Evolutionary conservation across 2,797 vertebrate genomes (phyloP).

Genomic region (Sebastiscus tertius): DNA sequence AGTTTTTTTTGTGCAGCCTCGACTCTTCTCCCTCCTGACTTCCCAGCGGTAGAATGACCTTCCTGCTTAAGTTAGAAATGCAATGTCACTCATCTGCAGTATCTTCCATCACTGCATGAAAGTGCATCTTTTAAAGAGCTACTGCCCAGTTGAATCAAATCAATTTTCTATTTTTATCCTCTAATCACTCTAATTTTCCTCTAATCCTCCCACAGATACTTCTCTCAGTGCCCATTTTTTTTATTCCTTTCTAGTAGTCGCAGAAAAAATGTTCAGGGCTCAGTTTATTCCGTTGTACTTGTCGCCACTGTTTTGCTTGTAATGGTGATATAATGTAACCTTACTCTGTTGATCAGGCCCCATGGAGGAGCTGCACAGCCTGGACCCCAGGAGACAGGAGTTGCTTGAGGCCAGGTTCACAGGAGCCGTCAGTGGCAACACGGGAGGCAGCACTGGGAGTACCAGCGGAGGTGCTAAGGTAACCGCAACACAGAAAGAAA

Average conservation of each 20-base stretch:
- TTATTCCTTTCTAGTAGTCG: not conserved
- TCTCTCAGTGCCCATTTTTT: not conserved
- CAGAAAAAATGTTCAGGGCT: not conserved
- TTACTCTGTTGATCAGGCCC: constrained; percentile 80
- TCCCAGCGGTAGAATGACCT: constrained; percentile 28
- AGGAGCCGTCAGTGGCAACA: constrained; percentile 96
- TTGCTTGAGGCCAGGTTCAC: constrained; percentile 98
- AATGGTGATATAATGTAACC: not conserved
- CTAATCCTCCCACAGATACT: constrained; percentile 43
- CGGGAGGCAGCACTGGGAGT: constrained; percentile 95
- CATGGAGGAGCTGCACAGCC: constrained; percentile 99
- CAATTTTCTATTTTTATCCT: constrained; percentile 56
- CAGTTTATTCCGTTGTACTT: not conserved
- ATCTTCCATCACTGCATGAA: constrained; percentile 11
- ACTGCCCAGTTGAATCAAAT: constrained; percentile 30
- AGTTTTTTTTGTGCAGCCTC: constrained; percentile 16
- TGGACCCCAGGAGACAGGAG: constrained; percentile 98
- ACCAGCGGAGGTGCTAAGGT: constrained; percentile 97
- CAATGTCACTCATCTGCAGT: constrained; percentile 41
- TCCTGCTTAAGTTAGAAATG: constrained; percentile 45
- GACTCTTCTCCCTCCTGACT: constrained; percentile 22
- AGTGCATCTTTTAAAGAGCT: constrained; percentile 40
- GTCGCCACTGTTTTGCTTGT: not conserved
- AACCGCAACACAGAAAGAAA: constrained; percentile 61
- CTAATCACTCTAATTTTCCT: constrained; percentile 47